Evolutionary conservation across 2,797 vertebrate species (phyloP), one percentile per base, ranked within the genome.

Genomic region (Pygocentrus nattereri): DNA sequence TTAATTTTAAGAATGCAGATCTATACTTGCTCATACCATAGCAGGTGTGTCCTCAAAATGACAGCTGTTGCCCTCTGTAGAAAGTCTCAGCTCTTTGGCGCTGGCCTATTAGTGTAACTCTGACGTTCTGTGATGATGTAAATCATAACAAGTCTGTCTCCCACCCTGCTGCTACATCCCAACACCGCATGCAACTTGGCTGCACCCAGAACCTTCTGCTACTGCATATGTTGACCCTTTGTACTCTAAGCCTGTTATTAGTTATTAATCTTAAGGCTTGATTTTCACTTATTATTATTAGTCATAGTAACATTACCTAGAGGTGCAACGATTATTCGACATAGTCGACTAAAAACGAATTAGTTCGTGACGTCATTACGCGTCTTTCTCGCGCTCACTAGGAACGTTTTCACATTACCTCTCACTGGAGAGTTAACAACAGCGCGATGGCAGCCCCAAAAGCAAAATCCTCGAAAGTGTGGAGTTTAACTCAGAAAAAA

Each of bases 121-220:
- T 79, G 72, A 56, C 67, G 64, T 82, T 68, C 74, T 85, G 34
- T 34, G 8, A 52, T 58, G 65, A 58, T 68, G 72, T 80, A 59
- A 80, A 50, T 67, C 21, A n/a, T 31, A 38, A 38, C 61, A 74
- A 74, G 4, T 18, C 58, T 62, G 65, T 50, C 47, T 79, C 78
- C 27, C 67, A 72, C 30, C 74, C 78, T 74, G 69, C 68, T 74
- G 67, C 4, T 56, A 69, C 64, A 56, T 70, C 74, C 72, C 23
- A 49, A 62, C 76, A 44, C 76, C 81, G 49, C 73, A 47, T 54
- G 74, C 47, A 76, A 30, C 58, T 67, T 83, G 73, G 78, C 82
- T 68, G 49, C 68, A 78, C 74, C 70, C 74, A 50, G 61, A 56
- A 74, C 62, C 70, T 76, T 79, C 25, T 78, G 71, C 65, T 54